These are phyloP conservation scores for Hydra vulgaris DNA, from an alignment of 30 jellyfish, hydroid and myxozoan genomes.

Conservation along the genomic window DNA sequence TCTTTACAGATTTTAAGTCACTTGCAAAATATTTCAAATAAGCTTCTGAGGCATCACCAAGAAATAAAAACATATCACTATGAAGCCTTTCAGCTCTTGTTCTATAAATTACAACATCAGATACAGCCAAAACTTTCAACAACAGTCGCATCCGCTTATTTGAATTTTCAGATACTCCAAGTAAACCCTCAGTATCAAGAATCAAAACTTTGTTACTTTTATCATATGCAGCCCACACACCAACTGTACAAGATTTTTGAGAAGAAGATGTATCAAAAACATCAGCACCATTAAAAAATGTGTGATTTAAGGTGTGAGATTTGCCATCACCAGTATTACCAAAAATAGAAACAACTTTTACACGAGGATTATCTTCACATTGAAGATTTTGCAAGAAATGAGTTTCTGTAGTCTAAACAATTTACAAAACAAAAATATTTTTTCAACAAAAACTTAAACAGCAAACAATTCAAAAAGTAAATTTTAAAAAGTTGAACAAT, in stretches of 20 bases:
- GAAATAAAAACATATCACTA: constrained; percentile 88
- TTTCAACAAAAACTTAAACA: not conserved
- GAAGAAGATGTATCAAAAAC: constrained; percentile 78
- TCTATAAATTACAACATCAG: constrained; percentile 91
- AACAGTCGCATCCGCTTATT: constrained; percentile 91
- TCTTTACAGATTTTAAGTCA: constrained; percentile 76
- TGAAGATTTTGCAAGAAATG: constrained; percentile 48
- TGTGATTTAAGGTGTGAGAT: constrained; percentile 88
- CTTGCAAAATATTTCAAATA: constrained; percentile 78
- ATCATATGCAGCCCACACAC: constrained; percentile 96
- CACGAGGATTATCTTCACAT: constrained; percentile 54
- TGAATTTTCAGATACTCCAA: constrained; percentile 91
- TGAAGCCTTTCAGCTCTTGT: constrained; percentile 97
- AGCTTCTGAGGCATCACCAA: constrained; percentile 99
- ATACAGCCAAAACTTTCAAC: constrained; percentile 79
- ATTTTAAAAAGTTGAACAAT: no score
- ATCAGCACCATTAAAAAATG: constrained; percentile 81
- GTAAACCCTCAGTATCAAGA: constrained; percentile 91
- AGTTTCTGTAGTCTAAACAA: constrained; percentile 28
- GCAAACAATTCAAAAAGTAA: not conserved
- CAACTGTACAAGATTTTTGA: constrained; percentile 97
- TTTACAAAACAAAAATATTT: not conserved
- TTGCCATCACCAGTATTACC: constrained; percentile 99
- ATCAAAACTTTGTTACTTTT: constrained; percentile 55
- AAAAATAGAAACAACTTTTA: constrained; percentile 86